phyloP scores from a whole-genome alignment of 92 coral and sea anemone genomes.

The Porites cylindrica region DNA sequence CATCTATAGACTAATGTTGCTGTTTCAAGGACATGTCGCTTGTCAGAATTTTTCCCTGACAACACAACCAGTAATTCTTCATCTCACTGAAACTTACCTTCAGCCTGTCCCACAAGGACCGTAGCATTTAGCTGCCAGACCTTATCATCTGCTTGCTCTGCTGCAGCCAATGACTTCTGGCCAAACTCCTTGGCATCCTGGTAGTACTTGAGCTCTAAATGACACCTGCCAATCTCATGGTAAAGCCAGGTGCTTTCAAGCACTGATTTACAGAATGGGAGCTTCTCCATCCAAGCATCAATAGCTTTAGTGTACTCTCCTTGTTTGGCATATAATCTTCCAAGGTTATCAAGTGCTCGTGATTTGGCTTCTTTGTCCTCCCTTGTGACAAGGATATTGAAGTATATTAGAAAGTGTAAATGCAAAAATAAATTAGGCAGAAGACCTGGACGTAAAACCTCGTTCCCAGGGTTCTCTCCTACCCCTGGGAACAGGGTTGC shows the following conservation, averaged over 20 bases:
- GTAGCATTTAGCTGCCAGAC: conserved; percentile 99
- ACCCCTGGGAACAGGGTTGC: too few species aligned
- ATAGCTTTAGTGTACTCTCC: conserved; percentile 93
- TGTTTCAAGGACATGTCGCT: too few species aligned
- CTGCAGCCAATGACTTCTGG: conserved; percentile 96
- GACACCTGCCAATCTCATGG: conserved; percentile 98
- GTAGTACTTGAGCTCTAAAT: conserved; percentile 91
- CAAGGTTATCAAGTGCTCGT: conserved; percentile 95
- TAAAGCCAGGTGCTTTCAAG: conserved; percentile 97
- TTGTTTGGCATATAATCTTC: conserved; percentile 89
- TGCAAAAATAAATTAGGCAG: too few species aligned
- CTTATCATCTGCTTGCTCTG: conserved; percentile 93
- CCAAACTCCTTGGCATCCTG: conserved; percentile 99
- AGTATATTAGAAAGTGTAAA: too few species aligned
- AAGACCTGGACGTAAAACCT: too few species aligned
- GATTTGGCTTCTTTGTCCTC: conserved; percentile 94
- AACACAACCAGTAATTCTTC: too few species aligned
- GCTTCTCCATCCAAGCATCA: conserved; percentile 95
- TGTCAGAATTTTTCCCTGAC: too few species aligned
- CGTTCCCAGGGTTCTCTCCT: too few species aligned
- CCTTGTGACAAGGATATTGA: conserved; percentile 9
- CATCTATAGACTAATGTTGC: too few species aligned
- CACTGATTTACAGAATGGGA: conserved; percentile 89
- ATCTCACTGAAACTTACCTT: conserved; percentile 67
- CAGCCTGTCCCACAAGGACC: conserved; percentile 94